Conservation (phyloP, 1,140 invertebrate species). For the Mercenaria mercenaria region DNA sequence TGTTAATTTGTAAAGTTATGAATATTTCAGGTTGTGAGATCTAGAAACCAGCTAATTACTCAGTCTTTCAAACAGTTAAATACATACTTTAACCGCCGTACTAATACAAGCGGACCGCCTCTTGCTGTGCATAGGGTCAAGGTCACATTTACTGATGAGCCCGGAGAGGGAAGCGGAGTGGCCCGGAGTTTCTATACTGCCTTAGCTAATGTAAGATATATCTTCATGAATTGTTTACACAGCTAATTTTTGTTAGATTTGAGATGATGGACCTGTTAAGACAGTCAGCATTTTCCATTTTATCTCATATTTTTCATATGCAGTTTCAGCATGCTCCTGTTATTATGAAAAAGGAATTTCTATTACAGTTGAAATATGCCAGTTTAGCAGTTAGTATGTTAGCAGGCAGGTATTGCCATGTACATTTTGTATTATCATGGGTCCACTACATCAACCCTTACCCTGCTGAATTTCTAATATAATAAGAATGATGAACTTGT, state of each 20-base stretch:
- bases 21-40: constrained; percentile 95
- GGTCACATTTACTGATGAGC: constrained; percentile 99
- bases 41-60: constrained; percentile 94
- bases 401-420: no score
- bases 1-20: no score
- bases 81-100: constrained; percentile 92
- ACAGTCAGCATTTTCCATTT: background rate
- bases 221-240: no score
- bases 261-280: background rate
- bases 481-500: no score
- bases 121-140: constrained; percentile 96
- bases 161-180: constrained; percentile 99
- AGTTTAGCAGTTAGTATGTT: no score
- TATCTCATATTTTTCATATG: background rate
- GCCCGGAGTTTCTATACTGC: constrained; percentile 99
- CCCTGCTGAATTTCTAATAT: no score
- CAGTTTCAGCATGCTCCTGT: no score
- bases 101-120: constrained; percentile 90
- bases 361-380: no score
- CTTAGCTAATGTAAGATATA: constrained; percentile 90
- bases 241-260: no score
- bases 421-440: no score
- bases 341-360: no score
- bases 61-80: constrained; percentile 99
- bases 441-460: no score